A percentile compares a stretch with the other conserved stretches of the same genome.
These are phyloP conservation scores for Salvator merianae DNA, from an alignment of 2,113 vertebrate genomes.

Conservation along the genomic window DNA sequence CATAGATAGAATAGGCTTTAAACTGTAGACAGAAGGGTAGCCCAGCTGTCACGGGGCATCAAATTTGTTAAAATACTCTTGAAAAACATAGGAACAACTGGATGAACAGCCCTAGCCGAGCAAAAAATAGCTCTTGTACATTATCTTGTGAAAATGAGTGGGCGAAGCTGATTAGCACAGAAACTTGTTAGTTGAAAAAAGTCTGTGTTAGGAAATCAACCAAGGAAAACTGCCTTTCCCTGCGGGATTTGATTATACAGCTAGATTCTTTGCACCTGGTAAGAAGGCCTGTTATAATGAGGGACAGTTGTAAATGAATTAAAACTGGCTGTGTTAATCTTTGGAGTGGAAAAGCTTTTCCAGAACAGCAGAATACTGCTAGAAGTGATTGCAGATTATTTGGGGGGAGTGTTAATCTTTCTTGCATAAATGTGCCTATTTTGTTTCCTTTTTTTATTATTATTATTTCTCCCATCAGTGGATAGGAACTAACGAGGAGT, in stretches of 20 bases:
- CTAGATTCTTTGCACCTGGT: neutral
- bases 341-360: neutral
- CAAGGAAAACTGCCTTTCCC: neutral
- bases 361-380: too few species aligned
- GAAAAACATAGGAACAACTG: neutral
- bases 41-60: neutral
- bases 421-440: too few species aligned
- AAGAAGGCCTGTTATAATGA: neutral
- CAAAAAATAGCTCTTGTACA: neutral
- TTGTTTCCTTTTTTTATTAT: too few species aligned
- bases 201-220: neutral
- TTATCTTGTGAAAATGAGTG: conserved; percentile 1
- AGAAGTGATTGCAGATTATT: too few species aligned
- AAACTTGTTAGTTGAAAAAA: neutral
- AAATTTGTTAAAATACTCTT: neutral
- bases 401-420: too few species aligned
- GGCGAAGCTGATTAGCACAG: conserved; percentile 5
- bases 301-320: neutral
- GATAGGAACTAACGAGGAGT: too few species aligned
- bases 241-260: neutral
- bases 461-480: too few species aligned
- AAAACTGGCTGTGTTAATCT: neutral
- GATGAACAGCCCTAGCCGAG: neutral
- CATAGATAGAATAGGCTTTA: neutral
- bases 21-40: neutral